These are phyloP conservation scores for Bilobella aurantiaca DNA, from an alignment of 1,140 invertebrate genomes.

Conservation along the genomic window DNA sequence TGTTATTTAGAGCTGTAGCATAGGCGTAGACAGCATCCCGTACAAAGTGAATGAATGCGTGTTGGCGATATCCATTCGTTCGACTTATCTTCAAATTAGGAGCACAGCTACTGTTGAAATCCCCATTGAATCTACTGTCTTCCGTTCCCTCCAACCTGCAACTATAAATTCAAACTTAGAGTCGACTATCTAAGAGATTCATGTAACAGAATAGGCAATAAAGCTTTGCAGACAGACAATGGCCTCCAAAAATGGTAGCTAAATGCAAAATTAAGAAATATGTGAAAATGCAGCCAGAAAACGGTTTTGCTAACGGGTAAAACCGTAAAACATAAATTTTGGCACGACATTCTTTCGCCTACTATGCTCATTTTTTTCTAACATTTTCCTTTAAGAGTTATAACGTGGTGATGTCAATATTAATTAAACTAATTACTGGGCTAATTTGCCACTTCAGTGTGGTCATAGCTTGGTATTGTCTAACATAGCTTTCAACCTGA, in stretches of 20 bases:
- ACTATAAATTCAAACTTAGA: background rate
- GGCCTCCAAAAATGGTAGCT: background rate
- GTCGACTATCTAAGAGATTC: background rate
- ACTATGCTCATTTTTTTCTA: too few species aligned
- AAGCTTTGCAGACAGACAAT: too few species aligned
- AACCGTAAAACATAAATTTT: too few species aligned
- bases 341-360: too few species aligned
- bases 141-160: constrained; percentile 12
- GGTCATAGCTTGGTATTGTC: too few species aligned
- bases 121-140: constrained; percentile 19
- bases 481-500: too few species aligned
- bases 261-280: background rate
- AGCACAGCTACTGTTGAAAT: constrained; percentile 13
- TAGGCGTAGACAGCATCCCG: constrained; percentile 49
- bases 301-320: too few species aligned
- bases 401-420: too few species aligned
- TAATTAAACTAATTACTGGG: too few species aligned
- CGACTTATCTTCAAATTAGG: constrained; percentile 13
- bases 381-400: too few species aligned
- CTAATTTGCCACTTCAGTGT: too few species aligned
- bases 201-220: background rate
- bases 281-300: too few species aligned
- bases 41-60: constrained; percentile 47
- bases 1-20: constrained; percentile 45
- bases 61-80: constrained; percentile 41